These are phyloP conservation scores for Mantis religiosa DNA, from an alignment of 2,888 invertebrate species.

Conservation along the genomic window DNA sequence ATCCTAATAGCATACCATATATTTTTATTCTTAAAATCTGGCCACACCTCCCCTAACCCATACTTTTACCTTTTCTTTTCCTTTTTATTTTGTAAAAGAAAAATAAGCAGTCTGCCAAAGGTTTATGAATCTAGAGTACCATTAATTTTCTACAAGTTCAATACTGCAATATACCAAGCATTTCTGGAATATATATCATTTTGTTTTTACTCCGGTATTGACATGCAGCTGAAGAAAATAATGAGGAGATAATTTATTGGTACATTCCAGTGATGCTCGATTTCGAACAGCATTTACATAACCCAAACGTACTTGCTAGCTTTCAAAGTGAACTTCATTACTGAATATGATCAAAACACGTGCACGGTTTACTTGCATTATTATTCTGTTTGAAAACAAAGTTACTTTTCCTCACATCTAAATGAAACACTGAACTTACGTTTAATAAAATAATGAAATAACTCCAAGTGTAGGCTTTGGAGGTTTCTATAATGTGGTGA, in stretches of 20 bases:
- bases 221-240: neutral
- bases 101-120: neutral
- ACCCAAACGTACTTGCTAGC: neutral
- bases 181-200: neutral
- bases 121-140: neutral
- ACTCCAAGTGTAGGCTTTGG: too few species aligned
- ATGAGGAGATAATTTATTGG: neutral
- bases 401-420: too few species aligned
- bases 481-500: too few species aligned
- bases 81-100: neutral
- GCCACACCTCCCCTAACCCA: conserved; percentile 2
- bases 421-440: too few species aligned
- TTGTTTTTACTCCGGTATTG: neutral
- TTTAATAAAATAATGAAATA: too few species aligned
- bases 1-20: conserved; percentile 8
- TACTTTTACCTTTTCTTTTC: neutral
- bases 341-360: too few species aligned
- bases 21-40: conserved; percentile 7
- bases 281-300: neutral
- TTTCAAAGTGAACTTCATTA: neutral
- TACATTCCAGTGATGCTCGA: neutral
- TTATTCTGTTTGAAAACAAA: too few species aligned
- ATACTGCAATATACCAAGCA: neutral
- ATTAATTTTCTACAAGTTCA: neutral
- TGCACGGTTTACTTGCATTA: too few species aligned